These are phyloP conservation scores for Lordiphosa andalusiaca DNA, from an alignment of 2,888 invertebrate genomes.

Conservation along the genomic window DNA sequence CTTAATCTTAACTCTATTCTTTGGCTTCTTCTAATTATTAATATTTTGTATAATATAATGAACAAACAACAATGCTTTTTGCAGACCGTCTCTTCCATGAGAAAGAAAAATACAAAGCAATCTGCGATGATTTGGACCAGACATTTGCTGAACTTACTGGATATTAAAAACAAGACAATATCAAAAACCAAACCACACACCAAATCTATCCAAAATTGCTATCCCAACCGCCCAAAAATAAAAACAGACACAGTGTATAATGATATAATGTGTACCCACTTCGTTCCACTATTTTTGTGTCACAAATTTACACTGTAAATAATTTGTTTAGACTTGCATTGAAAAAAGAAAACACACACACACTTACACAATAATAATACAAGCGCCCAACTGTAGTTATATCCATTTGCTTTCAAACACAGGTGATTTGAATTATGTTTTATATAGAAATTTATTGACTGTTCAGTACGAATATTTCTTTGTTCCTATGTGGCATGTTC, in stretches of 20 bases:
- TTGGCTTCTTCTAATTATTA: constrained; percentile 45
- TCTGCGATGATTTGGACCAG: constrained; percentile 98
- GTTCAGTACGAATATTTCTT: constrained; percentile 34
- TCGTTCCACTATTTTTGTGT: constrained; percentile 25
- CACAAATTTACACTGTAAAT: constrained; percentile 66
- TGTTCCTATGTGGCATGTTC: constrained; percentile 67
- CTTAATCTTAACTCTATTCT: constrained; percentile 29
- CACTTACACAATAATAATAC: constrained; percentile 40
- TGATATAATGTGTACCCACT: too few relatives aligned
- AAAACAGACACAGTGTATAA: constrained; percentile 18
- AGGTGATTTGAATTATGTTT: constrained; percentile 65
- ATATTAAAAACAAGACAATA: constrained; percentile 86
- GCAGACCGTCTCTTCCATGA: constrained; percentile 90
- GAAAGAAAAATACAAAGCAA: constrained; percentile 96
- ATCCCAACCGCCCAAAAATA: neutral
- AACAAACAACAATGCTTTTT: constrained; percentile 81
- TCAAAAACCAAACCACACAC: constrained; percentile 15
- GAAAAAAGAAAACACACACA: constrained; percentile 10
- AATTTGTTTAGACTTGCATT: constrained; percentile 54
- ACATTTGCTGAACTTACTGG: constrained; percentile 98
- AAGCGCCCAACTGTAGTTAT: constrained; percentile 64
- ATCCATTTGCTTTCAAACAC: constrained; percentile 59
- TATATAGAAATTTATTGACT: constrained; percentile 31
- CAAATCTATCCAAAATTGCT: constrained; percentile 20
- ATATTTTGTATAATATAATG: constrained; percentile 59